These are phyloP conservation scores for Nasonovia ribisnigri DNA, from an alignment of 2,888 invertebrate genomes.

Conservation along the genomic window DNA sequence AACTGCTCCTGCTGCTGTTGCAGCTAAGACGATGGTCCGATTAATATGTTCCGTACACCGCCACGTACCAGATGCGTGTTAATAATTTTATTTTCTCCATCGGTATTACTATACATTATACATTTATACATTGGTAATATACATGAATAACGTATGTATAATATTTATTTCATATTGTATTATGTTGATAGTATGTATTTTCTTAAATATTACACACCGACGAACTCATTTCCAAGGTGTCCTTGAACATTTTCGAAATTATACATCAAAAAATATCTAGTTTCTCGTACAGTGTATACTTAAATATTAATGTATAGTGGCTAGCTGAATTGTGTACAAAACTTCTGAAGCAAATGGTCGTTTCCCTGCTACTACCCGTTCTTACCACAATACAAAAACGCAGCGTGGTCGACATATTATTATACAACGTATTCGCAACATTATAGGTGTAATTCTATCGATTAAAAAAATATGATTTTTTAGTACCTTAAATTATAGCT, in stretches of 20 bases:
- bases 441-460: conserved; percentile 5
- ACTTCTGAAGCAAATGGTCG: background rate
- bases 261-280: background rate
- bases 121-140: background rate
- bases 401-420: background rate
- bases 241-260: background rate
- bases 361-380: background rate
- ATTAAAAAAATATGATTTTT: background rate
- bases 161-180: background rate
- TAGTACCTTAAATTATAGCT: background rate
- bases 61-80: background rate
- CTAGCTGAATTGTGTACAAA: background rate
- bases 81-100: background rate
- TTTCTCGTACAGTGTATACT: background rate
- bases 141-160: background rate
- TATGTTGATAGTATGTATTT: background rate
- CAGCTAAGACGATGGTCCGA: background rate
- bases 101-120: background rate
- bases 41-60: conserved; percentile 26
- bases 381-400: background rate
- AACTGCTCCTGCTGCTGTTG: background rate
- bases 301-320: background rate
- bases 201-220: background rate
- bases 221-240: background rate
- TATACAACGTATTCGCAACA: background rate